These are phyloP conservation scores for Euphonia xanthogaster DNA, from an alignment of 2,797 vertebrate genomes.

Conservation along the genomic window DNA sequence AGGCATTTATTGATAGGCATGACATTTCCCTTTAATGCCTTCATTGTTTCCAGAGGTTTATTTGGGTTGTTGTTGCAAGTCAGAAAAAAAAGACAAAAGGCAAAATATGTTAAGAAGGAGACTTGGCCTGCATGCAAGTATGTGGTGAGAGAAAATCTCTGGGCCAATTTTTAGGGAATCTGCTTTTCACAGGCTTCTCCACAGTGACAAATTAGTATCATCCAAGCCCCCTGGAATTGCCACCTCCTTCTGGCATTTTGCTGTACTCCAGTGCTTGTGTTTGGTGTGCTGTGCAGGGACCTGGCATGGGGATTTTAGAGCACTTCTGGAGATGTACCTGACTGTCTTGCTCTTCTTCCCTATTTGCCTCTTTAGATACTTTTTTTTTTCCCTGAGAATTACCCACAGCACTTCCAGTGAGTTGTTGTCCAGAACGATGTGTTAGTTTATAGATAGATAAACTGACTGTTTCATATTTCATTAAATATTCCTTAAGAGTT, in stretches of 20 bases:
- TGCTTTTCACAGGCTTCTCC: not conserved
- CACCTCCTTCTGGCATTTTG: not conserved
- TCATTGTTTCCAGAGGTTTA: slow-evolving; percentile 66
- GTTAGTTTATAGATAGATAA: slow-evolving; percentile 29
- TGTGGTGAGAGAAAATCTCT: not conserved
- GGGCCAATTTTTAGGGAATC: not conserved
- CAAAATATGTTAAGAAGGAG: slow-evolving; percentile 41
- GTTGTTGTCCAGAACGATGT: not conserved
- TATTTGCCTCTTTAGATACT: not conserved
- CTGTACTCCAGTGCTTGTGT: not conserved
- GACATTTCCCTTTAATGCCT: slow-evolving; percentile 70
- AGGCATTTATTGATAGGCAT: slow-evolving; percentile 61
- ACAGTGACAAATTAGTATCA: not conserved
- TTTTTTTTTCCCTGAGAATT: not conserved
- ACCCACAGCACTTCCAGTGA: not conserved
- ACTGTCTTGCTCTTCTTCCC: not conserved
- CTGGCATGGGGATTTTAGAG: not conserved
- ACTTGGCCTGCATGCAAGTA: not conserved
- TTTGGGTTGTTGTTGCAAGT: slow-evolving; percentile 50
- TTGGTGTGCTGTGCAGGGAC: not conserved
- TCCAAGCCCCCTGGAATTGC: not conserved
- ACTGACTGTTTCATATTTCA: slow-evolving; percentile 24
- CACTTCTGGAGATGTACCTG: not conserved
- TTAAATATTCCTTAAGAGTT: slow-evolving; percentile 50
- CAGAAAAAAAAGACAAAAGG: slow-evolving; percentile 44